Percentiles rank a stretch among this genome's conserved stretches.
phyloP scores from a whole-genome alignment of 2,888 invertebrate genomes.

The Eudasyphora cyanicolor region DNA sequence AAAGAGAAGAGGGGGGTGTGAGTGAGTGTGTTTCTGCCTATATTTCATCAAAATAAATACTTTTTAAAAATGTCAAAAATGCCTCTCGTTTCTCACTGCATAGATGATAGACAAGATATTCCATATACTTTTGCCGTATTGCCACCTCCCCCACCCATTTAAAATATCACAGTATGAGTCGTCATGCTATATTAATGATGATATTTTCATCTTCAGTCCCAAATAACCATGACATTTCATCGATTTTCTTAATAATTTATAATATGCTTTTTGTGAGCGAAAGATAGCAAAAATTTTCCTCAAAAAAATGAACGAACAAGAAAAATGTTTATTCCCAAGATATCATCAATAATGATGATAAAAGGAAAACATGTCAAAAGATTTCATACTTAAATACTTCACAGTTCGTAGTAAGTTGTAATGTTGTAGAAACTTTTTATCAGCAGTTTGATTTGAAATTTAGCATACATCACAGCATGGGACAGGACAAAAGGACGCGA shows the following conservation, averaged over 20 bases:
- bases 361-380: neutral
- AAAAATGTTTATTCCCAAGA: neutral
- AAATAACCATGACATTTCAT: constrained; percentile 27
- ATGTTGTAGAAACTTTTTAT: neutral
- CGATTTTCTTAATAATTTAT: constrained; percentile 16
- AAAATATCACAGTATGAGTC: no score
- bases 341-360: constrained; percentile 2
- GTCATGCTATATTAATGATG: constrained; percentile 32
- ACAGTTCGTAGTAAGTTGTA: neutral
- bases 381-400: constrained; percentile 25
- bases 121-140: neutral
- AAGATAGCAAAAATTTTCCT: no score
- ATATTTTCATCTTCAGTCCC: constrained; percentile 2
- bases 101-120: neutral
- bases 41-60: constrained; percentile 14
- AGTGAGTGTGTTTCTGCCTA: neutral
- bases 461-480: neutral
- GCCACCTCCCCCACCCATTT: no score
- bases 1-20: no score
- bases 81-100: neutral
- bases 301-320: neutral
- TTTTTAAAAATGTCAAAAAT: constrained; percentile 22
- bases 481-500: neutral
- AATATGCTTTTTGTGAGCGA: neutral
- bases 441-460: neutral